These are phyloP conservation scores for Sisyra terminalis DNA, from an alignment of 2,888 invertebrate genomes.

Conservation along the genomic window DNA sequence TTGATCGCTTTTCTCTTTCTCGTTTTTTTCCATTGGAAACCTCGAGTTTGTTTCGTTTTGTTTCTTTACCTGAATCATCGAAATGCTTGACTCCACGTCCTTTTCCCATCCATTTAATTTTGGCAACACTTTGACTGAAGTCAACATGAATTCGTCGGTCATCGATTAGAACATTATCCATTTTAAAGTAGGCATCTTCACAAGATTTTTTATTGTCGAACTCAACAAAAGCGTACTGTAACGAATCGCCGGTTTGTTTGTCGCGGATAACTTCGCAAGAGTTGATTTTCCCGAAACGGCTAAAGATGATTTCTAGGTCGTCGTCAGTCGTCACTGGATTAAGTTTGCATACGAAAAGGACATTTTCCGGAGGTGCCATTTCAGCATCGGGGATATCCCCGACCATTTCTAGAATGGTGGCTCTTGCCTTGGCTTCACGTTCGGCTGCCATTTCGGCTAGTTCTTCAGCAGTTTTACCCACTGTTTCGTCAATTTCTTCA, in stretches of 20 bases:
- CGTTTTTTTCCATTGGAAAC: constrained; percentile 8
- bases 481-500: constrained; percentile 81
- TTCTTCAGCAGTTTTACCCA: constrained; percentile 71
- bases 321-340: constrained; percentile 97
- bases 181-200: constrained; percentile 97
- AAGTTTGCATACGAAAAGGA: constrained; percentile 95
- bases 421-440: constrained; percentile 89
- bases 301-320: constrained; percentile 94
- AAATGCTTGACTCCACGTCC: constrained; percentile 57
- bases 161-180: constrained; percentile 99
- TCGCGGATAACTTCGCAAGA: constrained; percentile 95
- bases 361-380: constrained; percentile 96
- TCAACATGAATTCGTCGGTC: constrained; percentile 98
- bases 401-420: constrained; percentile 95
- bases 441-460: constrained; percentile 75
- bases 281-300: constrained; percentile 84
- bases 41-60: constrained; percentile 9
- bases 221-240: constrained; percentile 98
- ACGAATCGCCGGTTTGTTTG: constrained; percentile 76
- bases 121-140: constrained; percentile 97
- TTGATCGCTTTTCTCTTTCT: constrained; percentile 11
- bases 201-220: constrained; percentile 85
- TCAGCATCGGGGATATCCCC: constrained; percentile 96
- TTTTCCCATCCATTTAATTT: constrained; percentile 81
- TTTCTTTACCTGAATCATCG: constrained; percentile 22